Evolutionary conservation across 2,888 invertebrate genomes (phyloP).

Genomic region (Napeogenes sylphis): DNA sequence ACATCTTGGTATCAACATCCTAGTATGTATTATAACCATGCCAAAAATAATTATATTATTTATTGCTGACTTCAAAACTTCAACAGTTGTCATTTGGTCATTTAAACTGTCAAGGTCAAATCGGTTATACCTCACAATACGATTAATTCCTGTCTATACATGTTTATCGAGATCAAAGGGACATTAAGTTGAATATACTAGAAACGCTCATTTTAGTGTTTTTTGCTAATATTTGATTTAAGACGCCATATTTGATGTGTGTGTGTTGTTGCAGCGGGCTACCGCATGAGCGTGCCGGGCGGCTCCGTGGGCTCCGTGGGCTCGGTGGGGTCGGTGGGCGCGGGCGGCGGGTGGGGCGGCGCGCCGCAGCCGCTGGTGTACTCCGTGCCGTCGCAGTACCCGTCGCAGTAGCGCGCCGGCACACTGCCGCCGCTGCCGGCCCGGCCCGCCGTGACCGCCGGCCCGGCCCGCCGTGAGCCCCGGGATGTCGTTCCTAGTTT

Average conservation of each 20-base stretch:
- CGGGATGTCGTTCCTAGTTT: constrained; percentile 3
- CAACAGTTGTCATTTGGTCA: too few relatives aligned
- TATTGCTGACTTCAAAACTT: too few relatives aligned
- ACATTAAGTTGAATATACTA: neutral
- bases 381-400: constrained; percentile 90
- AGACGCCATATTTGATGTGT: neutral
- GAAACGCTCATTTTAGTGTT: too few relatives aligned
- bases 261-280: constrained; percentile 62
- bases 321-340: constrained; percentile 64
- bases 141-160: too few relatives aligned
- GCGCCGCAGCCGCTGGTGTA: constrained; percentile 83
- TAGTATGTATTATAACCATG: too few relatives aligned
- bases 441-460: constrained; percentile 21
- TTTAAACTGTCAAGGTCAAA: too few relatives aligned
- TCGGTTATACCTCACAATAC: too few relatives aligned
- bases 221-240: too few relatives aligned
- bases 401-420: constrained; percentile 83
- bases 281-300: constrained; percentile 81
- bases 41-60: too few relatives aligned
- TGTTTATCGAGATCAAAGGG: too few relatives aligned
- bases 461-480: constrained; percentile 7
- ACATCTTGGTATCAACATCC: too few relatives aligned
- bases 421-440: constrained; percentile 25
- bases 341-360: constrained; percentile 71
- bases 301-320: constrained; percentile 65